A percentile compares a stretch with the other conserved stretches of the same genome.
Evolutionary conservation across 2,888 invertebrate genomes (phyloP).

Genomic region (Cremastobaeus sp.): DNA sequence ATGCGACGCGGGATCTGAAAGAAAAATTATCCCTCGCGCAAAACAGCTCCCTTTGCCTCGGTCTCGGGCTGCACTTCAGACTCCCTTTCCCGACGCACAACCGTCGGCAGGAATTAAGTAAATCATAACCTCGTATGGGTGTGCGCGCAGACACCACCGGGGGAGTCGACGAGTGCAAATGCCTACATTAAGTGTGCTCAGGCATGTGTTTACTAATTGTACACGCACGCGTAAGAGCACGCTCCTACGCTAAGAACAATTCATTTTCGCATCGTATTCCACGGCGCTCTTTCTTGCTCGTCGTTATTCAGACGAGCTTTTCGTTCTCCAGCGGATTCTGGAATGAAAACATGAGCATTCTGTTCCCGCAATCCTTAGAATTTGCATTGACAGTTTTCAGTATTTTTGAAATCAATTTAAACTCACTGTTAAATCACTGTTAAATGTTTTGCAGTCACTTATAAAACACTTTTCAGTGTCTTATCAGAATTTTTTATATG

Average conservation of each 20-base stretch:
- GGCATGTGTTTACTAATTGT: constrained; percentile 58
- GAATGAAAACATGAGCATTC: no score
- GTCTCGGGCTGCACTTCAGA: constrained; percentile 35
- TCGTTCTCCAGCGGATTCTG: no score
- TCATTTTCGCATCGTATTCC: constrained; percentile 44
- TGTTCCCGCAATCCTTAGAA: no score
- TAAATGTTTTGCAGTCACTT: no score
- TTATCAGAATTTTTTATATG: no score
- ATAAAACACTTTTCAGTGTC: no score
- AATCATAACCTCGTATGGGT: constrained; percentile 44
- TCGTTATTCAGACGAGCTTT: no score
- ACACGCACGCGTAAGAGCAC: constrained; percentile 48
- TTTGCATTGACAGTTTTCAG: no score
- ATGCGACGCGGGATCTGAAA: no score
- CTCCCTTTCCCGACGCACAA: constrained; percentile 43
- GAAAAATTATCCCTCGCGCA: constrained; percentile 43
- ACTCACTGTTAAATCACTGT: no score
- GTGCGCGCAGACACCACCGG: constrained; percentile 27
- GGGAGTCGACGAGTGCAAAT: constrained; percentile 40
- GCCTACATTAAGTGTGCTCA: constrained; percentile 50
- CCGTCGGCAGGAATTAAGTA: constrained; percentile 38
- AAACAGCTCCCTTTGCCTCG: constrained; percentile 37
- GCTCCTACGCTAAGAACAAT: constrained; percentile 35
- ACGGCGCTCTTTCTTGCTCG: no score
- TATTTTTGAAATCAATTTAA: no score